Conservation (phyloP, 2,888 invertebrate species). For the Drosophila paracracens region DNA sequence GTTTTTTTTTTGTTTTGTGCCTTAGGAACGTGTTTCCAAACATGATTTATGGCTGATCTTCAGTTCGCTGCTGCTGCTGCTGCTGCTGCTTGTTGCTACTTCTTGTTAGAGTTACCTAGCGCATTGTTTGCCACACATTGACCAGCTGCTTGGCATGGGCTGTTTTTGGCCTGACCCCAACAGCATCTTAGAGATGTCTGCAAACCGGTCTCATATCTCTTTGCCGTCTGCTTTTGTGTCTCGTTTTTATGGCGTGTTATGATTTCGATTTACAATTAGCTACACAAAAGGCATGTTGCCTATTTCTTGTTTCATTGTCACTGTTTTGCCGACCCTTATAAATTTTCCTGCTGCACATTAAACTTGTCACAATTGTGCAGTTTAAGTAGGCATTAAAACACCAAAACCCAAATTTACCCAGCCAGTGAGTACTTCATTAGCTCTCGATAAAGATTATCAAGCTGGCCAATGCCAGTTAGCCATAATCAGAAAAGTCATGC, state of each 20-base stretch:
- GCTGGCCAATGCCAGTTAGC: conserved; percentile 8
- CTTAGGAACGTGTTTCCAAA: conserved; percentile 72
- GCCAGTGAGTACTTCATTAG: conserved; percentile 69
- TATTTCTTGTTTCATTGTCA: conserved; percentile 38
- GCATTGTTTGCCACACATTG: conserved; percentile 71
- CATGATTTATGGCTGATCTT: conserved; percentile 77
- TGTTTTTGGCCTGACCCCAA: conserved; percentile 50
- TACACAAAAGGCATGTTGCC: conserved; percentile 71
- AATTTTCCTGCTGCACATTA: conserved; percentile 57
- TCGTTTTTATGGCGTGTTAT: conserved; percentile 77
- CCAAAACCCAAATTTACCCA: conserved; percentile 7
- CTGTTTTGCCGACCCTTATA: conserved; percentile 44
- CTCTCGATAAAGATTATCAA: background rate
- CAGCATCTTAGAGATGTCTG: conserved; percentile 35
- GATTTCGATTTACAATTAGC: conserved; percentile 79
- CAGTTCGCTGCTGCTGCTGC: conserved; percentile 20
- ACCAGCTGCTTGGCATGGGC: conserved; percentile 50
- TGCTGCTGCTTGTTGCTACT: conserved; percentile 13
- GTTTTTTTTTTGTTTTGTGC: conserved; percentile 16
- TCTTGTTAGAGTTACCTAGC: conserved; percentile 54
- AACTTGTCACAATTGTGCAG: conserved; percentile 73
- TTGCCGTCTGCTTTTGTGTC: conserved; percentile 48
- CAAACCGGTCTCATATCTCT: conserved; percentile 66
- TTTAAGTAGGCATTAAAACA: conserved; percentile 60
- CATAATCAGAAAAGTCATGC: conserved; percentile 55